A percentile compares a stretch with the other conserved stretches of the same genome.
Evolutionary conservation across 2,113 vertebrate genomes (phyloP).

Genomic region (Paradoxurus hermaphroditus): DNA sequence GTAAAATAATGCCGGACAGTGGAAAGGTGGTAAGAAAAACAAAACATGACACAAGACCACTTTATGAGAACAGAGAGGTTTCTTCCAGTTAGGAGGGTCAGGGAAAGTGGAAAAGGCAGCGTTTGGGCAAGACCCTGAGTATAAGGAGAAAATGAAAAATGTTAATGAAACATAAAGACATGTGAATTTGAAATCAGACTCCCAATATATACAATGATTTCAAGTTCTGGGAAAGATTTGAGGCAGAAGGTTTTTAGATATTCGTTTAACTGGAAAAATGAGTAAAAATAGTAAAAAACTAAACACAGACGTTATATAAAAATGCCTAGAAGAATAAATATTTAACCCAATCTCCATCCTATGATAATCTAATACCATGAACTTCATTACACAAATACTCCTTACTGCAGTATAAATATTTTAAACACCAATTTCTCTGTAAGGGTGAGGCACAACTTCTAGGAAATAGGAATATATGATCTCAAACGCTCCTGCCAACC

Average conservation of each 20-base stretch:
- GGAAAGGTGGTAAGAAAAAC: background rate
- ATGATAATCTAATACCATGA: background rate
- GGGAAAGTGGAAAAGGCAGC: background rate
- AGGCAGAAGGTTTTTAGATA: background rate
- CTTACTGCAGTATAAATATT: background rate
- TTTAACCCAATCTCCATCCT: background rate
- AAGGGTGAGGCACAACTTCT: background rate
- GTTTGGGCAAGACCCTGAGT: background rate
- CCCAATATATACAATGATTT: background rate
- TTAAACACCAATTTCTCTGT: background rate
- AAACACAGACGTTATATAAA: background rate
- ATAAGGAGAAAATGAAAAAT: constrained; percentile 7
- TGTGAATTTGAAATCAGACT: constrained; percentile 10
- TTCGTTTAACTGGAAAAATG: background rate
- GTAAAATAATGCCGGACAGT: background rate
- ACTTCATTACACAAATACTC: constrained; percentile 2
- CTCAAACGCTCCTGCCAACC: background rate
- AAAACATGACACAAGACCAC: background rate
- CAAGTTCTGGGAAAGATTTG: background rate
- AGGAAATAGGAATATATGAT: background rate
- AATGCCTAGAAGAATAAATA: background rate
- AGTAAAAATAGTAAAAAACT: background rate
- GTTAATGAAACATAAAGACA: background rate
- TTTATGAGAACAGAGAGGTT: background rate
- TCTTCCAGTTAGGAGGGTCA: background rate